Base-by-base conservation (phyloP, 2,888 invertebrate species). In the Oscheius myriophilus region DNA sequence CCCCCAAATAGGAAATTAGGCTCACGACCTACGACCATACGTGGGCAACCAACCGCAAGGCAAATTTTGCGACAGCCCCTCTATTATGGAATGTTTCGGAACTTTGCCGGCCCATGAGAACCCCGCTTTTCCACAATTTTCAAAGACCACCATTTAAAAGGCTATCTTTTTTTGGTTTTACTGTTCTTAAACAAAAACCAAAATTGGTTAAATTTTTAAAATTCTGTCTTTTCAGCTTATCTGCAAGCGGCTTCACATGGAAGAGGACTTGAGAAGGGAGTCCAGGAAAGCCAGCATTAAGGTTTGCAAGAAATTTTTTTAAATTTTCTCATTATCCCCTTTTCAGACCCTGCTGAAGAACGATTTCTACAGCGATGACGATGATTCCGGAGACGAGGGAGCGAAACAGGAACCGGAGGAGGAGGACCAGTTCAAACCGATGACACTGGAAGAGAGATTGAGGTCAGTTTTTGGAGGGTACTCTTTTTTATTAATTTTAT, bases 281-380 rank as follows among this genome's bases (percentile, higher is more conserved):
- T 42, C 21, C 14, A 46, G 61, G 49, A 23, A 51, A 6, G 67
- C 75, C 23, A 78, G 70, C 45, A 78, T 77, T 49, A 76, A 76
- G 68, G 76, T 73, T 11, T 7, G 62, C 25, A 16, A n/a, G n/a
- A n/a, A n/a, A n/a, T n/a, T 18, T 18, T 49, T 49, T 49, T 6
- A 49, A 6, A 2, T 49, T 49, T 11, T n/a, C 49, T 18, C n/a
- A 6, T n/a, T 49, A 6, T 18, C 2, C 6, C 6, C 49, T 53
- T 18, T 67, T 11, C 69, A 85, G 79, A 82, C 81, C 49, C 69
- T 86, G 43, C 72, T 86, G 4, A 78, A 82, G 46, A 86, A 82
- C 67, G 84, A 85, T 39, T 33, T 33, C 33, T 85, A 86, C 65
- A 82, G 81, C 25, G 85, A 86, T 70, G 86, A 86, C 23, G 82